phyloP scores from a whole-genome alignment of 2,888 invertebrate species.

The Drosophila incognita region DNA sequence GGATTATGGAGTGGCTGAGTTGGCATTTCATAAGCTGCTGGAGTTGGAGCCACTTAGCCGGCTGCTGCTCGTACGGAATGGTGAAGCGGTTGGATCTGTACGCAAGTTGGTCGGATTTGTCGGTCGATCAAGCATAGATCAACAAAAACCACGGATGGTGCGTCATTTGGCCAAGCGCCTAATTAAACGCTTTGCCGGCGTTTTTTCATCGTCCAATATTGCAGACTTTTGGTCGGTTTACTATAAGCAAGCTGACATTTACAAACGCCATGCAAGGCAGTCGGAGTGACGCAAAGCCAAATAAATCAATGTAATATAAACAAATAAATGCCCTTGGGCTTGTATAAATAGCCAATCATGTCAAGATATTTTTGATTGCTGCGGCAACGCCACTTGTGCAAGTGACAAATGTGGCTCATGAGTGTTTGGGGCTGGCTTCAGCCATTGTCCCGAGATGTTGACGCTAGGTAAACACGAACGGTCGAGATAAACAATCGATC shows the following conservation, averaged over 20 bases:
- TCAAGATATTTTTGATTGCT: conserved; percentile 46
- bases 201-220: conserved; percentile 1
- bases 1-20: conserved; percentile 11
- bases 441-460: conserved; percentile 29
- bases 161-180: conserved; percentile 13
- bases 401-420: conserved; percentile 63
- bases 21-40: conserved; percentile 37
- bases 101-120: conserved; percentile 10
- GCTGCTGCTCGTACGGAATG: conserved; percentile 40
- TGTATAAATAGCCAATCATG: conserved; percentile 40
- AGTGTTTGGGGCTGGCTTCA: neutral
- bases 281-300: conserved; percentile 9
- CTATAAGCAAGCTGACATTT: conserved; percentile 6
- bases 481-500: conserved; percentile 70
- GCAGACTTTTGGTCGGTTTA: conserved; percentile 32
- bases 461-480: conserved; percentile 23
- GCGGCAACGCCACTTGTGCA: conserved; percentile 12
- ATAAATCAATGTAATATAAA: conserved; percentile 22
- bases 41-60: conserved; percentile 11
- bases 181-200: conserved; percentile 1
- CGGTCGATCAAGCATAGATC: neutral
- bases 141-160: neutral
- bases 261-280: conserved; percentile 9
- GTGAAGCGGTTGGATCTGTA: conserved; percentile 21
- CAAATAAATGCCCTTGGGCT: conserved; percentile 31